Evolutionary conservation across 2,888 invertebrate species (phyloP), one percentile per base, ranked within the genome.

Genomic region (Cordilura impudica): DNA sequence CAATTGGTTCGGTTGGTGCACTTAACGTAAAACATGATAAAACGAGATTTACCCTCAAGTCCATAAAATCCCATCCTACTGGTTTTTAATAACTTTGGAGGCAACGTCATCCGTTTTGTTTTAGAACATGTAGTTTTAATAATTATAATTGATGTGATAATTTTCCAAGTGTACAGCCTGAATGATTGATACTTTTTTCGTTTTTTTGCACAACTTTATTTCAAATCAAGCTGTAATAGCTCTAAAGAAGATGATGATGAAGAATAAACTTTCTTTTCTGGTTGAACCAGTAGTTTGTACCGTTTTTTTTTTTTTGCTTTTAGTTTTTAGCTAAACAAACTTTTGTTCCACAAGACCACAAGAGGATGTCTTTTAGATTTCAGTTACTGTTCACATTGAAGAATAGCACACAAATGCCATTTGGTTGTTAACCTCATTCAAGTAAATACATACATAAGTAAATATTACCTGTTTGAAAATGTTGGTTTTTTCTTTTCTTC

Each of bases 361-460:
- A 71, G 77, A 78, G 78, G 78, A 73, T 78, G 69, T 73, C 45
- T 73, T 49, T 69, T 49, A 45, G 66, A 67, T 51, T 51, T 54
- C 14, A 43, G 10, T 5, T 7, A 31, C 16, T 51, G 26, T 31
- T 26, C 45, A 61, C 39, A 45, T 63, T 65, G 72, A 54, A 63
- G 77, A 78, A 72, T 78, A 78, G 67, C 63, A 43, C 43, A 78
- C 54, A 72, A 78, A 69, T 73, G 51, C 58, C 78, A 78, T 73
- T 78, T 78, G 66, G 69, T 65, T 65, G 72, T 78, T 78, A 78
- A 78, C 78, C 78, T 78, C 73, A 78, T 78, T 78, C 58, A 14
- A 21, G 23, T 29, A 49, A n/a, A n/a, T n/a, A n/a, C 26, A 47
- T 26, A 6, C 3, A 23, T 19, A 47, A 47, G 8, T 58, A 58